These are phyloP conservation scores for Smittia sp. DNA, from an alignment of 2,888 invertebrate genomes.

Conservation along the genomic window DNA sequence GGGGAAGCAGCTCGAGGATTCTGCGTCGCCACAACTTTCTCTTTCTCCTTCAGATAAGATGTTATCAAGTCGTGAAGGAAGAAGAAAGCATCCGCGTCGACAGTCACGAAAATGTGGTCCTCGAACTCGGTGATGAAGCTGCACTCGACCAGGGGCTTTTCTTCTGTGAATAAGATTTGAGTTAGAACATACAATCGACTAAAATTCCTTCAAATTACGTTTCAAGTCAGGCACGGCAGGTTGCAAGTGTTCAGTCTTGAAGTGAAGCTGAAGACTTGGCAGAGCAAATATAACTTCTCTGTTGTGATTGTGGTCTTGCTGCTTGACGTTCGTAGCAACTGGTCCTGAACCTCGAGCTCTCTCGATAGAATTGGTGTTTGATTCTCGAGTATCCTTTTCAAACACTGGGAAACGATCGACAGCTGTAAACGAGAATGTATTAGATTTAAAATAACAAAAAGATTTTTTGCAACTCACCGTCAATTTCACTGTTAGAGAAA, in stretches of 20 bases:
- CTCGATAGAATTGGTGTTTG: slow-evolving; percentile 59
- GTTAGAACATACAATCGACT: neutral
- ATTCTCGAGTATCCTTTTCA: slow-evolving; percentile 68
- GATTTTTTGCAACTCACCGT: slow-evolving; percentile 62
- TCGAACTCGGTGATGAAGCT: slow-evolving; percentile 98
- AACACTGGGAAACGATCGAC: slow-evolving; percentile 88
- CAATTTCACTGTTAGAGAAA: slow-evolving; percentile 90
- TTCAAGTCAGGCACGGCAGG: slow-evolving; percentile 67
- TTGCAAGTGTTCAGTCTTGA: slow-evolving; percentile 91
- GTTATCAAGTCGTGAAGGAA: slow-evolving; percentile 96
- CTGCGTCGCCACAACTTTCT: slow-evolving; percentile 66
- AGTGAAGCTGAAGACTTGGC: slow-evolving; percentile 86
- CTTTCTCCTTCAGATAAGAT: slow-evolving; percentile 92
- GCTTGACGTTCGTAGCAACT: slow-evolving; percentile 60
- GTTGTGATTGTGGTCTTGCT: slow-evolving; percentile 77
- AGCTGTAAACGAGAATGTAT: slow-evolving; percentile 55
- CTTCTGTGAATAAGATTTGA: slow-evolving; percentile 54
- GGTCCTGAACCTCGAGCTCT: slow-evolving; percentile 56
- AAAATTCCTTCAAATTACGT: slow-evolving; percentile 52
- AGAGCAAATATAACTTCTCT: slow-evolving; percentile 96
- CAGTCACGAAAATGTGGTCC: slow-evolving; percentile 96
- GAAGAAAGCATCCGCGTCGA: slow-evolving; percentile 97
- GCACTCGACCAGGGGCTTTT: slow-evolving; percentile 88
- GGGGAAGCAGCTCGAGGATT: slow-evolving; percentile 52
- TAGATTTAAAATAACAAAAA: neutral